Base-by-base conservation (phyloP, 2,888 invertebrate species). In the Tholera decimalis region DNA sequence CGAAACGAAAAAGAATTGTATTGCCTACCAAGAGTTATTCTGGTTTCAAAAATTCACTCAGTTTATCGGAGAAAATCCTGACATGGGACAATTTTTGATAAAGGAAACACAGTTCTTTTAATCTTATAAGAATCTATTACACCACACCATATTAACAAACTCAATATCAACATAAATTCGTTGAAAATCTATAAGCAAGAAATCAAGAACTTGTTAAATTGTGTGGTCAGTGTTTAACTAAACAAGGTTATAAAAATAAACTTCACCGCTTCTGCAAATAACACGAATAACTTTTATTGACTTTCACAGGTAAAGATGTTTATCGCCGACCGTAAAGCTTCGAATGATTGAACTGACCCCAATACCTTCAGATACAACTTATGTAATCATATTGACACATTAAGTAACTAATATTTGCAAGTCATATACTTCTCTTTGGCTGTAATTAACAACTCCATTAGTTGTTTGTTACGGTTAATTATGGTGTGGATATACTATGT, bases 291-390 rank as follows among this genome's bases (percentile, higher is more conserved):
- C 24, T 60, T 35, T 59, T 30, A 22, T 51, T 9, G 35, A 69
- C 63, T 70, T 70, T 70, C 53, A 65, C 66, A 47, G 18, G 22
- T 7, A 35, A 49, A 65, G 22, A 70, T 41, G 20, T 49, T 54
- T 28, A 58, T 54, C 39, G 18, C 26, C 15, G 13, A 41, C 41
- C 22, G 5, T 11, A 44, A 43, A 54, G 9, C 8, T 8, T 28
- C 20, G n/a, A 33, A 63, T 41, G 35, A 39, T 51, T 63, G 28
- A 11, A 26, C 53, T 43, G 37, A 57, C 70, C 72, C 67, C 51
- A 26, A 72, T 67, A 51, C 26, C 15, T 53, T 24, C 24, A 24
- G 35, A 39, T 39, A 33, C 18, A 9, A 37, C 41, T 72, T 37
- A 56, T 51, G 13, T 43, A 72, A 72, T 43, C 9, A 28, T 33